Base-by-base conservation (phyloP, 1,140 invertebrate species). In the Zaprionus vittiger region DNA sequence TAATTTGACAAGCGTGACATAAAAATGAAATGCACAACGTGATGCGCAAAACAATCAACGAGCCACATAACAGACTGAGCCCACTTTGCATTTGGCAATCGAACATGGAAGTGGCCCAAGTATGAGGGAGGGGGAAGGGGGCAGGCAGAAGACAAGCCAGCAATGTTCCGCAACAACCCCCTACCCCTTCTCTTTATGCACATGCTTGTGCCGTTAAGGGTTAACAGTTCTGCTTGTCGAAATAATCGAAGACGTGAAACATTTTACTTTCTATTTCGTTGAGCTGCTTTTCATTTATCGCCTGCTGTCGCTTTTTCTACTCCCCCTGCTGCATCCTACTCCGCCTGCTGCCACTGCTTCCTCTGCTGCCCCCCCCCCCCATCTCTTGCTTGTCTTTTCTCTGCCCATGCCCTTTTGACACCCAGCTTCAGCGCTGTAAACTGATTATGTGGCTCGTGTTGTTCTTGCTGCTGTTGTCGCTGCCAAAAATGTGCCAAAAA, bases 1-100 rank as follows among this genome's bases (percentile, higher is more conserved):
- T 87, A 87, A 87, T 87, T 87, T 77, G 83, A 89, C 73, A 80
- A 79, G 66, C 83, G 77, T 89, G 84, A 72, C 71, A 83, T 84
- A 84, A 90, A 89, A 89, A 79, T 80, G 65, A 89, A 87, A 84
- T 89, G 84, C 84, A 81, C 81, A 90, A 87, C 81, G 84, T 87
- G 84, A 81, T 84, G 66, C 59, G 85, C 69, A 84, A 80, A 69
- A 65, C 76, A 79, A 76, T 76, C 73, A 72, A 79, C 67, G 34
- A 55, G 24, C 38, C 44, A 44, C 54, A 54, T 47, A 47, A 20
- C n/a, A 41, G 66, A 63, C 22, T 22, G 41, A 22, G 31, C 47
- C 6, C 54, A 47, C 24, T 52, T 73, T 66, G 62, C 63, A 54
- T 67, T 73, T 31, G 63, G 56, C 37, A 71, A 71, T 71, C 68